Evolutionary conservation across 1,140 invertebrate genomes (phyloP).

Genomic region (Mactra quadrangularis): DNA sequence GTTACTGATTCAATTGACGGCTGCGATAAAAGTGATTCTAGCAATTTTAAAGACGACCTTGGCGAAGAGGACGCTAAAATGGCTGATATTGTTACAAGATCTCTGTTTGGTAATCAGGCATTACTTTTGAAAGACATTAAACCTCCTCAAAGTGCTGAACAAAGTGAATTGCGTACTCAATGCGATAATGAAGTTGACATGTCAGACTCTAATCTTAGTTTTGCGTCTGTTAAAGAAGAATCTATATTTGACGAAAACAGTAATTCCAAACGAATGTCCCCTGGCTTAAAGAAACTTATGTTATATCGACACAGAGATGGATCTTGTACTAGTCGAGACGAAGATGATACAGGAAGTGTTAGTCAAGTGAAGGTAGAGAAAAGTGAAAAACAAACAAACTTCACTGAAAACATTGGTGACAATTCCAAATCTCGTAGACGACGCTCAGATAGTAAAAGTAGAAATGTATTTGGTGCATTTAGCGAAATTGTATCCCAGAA

Average conservation of each 20-base stretch:
- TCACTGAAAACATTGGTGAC: background rate
- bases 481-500: conserved; percentile 48
- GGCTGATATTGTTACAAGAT: conserved; percentile 49
- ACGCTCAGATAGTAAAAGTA: conserved; percentile 9
- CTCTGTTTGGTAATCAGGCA: conserved; percentile 37
- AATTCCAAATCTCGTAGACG: background rate
- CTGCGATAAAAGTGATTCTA: background rate
- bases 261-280: conserved; percentile 48
- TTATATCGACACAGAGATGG: conserved; percentile 42
- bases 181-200: conserved; percentile 21
- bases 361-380: no score
- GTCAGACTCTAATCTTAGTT: conserved; percentile 31
- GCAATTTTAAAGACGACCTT: conserved; percentile 31
- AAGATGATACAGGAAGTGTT: no score
- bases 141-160: background rate
- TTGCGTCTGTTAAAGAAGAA: background rate
- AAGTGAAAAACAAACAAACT: conserved; percentile 1
- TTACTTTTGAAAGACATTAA: background rate
- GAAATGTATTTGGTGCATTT: conserved; percentile 58
- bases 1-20: conserved; percentile 22
- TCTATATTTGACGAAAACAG: conserved; percentile 35
- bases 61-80: conserved; percentile 57
- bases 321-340: background rate
- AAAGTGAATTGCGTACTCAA: background rate
- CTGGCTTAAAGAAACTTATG: conserved; percentile 42